Base-by-base conservation (phyloP, 92 coral and sea anemone genomes). In the Pocillopora meandrina region DNA sequence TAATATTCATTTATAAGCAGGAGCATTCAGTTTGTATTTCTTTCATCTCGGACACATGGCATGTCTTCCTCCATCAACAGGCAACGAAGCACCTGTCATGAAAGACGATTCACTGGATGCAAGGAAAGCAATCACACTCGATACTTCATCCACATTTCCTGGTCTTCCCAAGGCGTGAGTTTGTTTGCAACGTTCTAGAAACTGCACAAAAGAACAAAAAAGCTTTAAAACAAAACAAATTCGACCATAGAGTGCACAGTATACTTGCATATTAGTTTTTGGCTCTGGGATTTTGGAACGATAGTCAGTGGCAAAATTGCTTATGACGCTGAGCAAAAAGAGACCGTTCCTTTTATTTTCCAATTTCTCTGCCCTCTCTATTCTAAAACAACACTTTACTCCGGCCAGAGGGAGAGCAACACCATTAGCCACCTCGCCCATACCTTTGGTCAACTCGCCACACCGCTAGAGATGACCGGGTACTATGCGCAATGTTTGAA, bases 91-190 rank as follows among this genome's bases (percentile, higher is more conserved):
- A 12, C 96, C 96, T 5, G 96, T 93, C 79, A 93, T 93, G 73
- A 26, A 93, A 8, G 90, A 66, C 5, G 97, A 84, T 75, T 92
- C 92, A 21, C 87, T 92, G 49, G 86, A 89, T 21, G 95, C 97
- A 34, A 93, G 83, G 42, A 93, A 91, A 20, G 96, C 96, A 61
- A 93, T 93, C 9, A 88, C 94, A 71, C 89, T 90, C 13, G 92
- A 92, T 1, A 93, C 96, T 79, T 93, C 94, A 36, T 93, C 96
- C 13, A 90, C 90, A 73, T 93, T 84, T 10, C 96, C 96, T 19
- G 90, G 94, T 18, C 94, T 88, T 42, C 96, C 96, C 31, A 93
- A 81, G 49, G 96, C 96, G 79, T 91, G 96, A 59, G 96, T 91
- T 10, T 84, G 62, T 85, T 92, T 92, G 36, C 90, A 62, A 4